Evolutionary conservation across 2,797 vertebrate genomes (phyloP).

Genomic region (Pseudomugil tenellus): DNA sequence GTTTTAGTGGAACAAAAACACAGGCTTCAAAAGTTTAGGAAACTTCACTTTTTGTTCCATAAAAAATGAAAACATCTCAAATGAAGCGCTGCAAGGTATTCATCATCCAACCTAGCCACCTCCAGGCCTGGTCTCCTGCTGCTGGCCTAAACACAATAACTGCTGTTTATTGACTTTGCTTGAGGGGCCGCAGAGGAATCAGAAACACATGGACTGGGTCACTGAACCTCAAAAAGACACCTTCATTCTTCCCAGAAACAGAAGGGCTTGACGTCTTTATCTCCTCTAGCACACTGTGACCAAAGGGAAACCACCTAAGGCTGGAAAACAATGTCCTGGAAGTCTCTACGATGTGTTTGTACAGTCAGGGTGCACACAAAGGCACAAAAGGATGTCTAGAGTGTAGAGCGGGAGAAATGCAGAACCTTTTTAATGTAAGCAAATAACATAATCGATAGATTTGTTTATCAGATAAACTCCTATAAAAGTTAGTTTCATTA

Average conservation of each 20-base stretch:
- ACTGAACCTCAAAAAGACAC: conserved; percentile 73
- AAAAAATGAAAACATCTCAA: conserved; percentile 13
- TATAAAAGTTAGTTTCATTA: conserved; percentile 11
- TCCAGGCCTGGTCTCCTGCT: conserved; percentile 54
- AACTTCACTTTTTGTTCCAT: neutral
- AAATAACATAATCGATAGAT: conserved; percentile 11
- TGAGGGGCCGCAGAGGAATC: conserved; percentile 59
- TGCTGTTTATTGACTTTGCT: conserved; percentile 79
- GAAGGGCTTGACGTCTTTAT: conserved; percentile 70
- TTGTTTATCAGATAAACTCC: conserved; percentile 22
- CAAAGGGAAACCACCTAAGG: conserved; percentile 70
- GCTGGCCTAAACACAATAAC: conserved; percentile 74
- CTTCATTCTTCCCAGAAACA: conserved; percentile 78
- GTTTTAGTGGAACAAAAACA: conserved; percentile 1
- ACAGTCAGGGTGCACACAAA: conserved; percentile 43
- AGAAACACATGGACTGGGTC: conserved; percentile 76
- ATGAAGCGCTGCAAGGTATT: conserved; percentile 49
- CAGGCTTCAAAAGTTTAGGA: neutral
- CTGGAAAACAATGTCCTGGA: conserved; percentile 79
- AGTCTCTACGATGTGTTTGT: conserved; percentile 71
- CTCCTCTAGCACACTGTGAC: conserved; percentile 66
- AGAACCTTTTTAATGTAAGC: conserved; percentile 6
- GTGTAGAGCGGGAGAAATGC: conserved; percentile 11
- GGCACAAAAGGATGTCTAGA: conserved; percentile 13
- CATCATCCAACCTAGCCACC: conserved; percentile 26